phyloP scores from a whole-genome alignment of 2,888 invertebrate species.

The Frankliniella fusca region DNA sequence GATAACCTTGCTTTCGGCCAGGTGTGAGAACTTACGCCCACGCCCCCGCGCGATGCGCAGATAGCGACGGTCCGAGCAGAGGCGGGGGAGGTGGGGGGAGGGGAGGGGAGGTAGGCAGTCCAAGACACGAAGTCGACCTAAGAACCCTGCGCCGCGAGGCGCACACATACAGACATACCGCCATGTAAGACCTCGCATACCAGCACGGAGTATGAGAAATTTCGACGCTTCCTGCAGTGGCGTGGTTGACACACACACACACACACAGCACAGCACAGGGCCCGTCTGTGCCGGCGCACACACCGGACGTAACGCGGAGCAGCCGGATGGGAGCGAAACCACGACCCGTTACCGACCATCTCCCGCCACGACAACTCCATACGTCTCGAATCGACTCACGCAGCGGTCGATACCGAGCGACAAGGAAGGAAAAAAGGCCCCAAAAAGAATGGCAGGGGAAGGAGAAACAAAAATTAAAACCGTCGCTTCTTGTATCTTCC shows the following conservation, averaged over 20 bases:
- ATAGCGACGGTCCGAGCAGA: not conserved
- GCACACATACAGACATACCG: not conserved
- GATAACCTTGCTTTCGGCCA: conserved; percentile 26
- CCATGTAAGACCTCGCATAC: not conserved
- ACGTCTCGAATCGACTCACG: too few species aligned
- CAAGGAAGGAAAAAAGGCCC: too few species aligned
- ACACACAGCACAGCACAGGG: not conserved
- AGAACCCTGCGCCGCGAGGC: not conserved
- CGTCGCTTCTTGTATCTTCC: not conserved
- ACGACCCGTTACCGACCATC: too few species aligned
- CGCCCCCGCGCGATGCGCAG: conserved; percentile 11
- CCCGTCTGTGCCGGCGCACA: not conserved
- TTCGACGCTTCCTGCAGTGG: not conserved
- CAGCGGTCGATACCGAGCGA: too few species aligned
- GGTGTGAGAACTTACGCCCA: conserved; percentile 25
- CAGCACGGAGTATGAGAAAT: not conserved
- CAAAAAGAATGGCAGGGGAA: not conserved
- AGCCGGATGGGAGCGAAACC: not conserved
- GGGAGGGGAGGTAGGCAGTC: too few species aligned
- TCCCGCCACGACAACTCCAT: too few species aligned
- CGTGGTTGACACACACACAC: not conserved
- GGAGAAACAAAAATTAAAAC: not conserved
- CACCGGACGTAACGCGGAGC: conserved; percentile 8
- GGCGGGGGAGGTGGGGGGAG: too few species aligned
- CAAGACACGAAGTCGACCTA: too few species aligned